These are phyloP conservation scores for Scartelaos histophorus DNA, from an alignment of 2,113 vertebrate genomes.

Conservation along the genomic window DNA sequence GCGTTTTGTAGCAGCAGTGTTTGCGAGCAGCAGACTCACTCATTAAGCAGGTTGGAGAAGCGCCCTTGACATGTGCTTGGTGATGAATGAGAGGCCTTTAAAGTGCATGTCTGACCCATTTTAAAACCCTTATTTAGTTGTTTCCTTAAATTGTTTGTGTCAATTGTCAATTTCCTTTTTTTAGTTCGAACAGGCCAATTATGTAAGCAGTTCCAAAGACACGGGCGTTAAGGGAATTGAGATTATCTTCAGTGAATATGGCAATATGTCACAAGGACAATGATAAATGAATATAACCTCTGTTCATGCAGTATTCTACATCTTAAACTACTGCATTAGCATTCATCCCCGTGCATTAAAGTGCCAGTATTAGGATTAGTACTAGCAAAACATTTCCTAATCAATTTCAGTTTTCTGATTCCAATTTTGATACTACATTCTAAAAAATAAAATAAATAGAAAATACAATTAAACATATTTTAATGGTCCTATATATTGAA, in stretches of 20 bases:
- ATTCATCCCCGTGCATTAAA: not conserved
- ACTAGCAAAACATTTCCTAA: not conserved
- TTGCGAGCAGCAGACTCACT: conserved; percentile 25
- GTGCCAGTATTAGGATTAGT: not conserved
- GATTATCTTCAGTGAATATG: too few relatives aligned
- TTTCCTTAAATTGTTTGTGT: not conserved
- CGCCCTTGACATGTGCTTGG: conserved; percentile 30
- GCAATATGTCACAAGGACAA: too few relatives aligned
- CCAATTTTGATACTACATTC: too few relatives aligned
- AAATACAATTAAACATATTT: too few relatives aligned
- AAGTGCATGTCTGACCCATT: not conserved
- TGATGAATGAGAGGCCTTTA: conserved; percentile 37
- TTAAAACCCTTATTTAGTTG: not conserved
- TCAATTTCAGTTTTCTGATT: too few relatives aligned
- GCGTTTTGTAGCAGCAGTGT: conserved; percentile 21
- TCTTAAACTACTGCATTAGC: not conserved
- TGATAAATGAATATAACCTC: too few relatives aligned
- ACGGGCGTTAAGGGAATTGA: not conserved
- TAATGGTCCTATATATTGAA: too few relatives aligned
- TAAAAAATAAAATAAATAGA: too few relatives aligned
- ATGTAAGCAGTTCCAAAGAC: not conserved
- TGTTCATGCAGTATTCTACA: not conserved
- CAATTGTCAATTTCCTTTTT: not conserved
- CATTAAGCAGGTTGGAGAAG: conserved; percentile 41
- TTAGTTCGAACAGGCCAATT: not conserved